Base-by-base conservation (phyloP, 2,888 invertebrate species). In the Adelphocoris suturalis region DNA sequence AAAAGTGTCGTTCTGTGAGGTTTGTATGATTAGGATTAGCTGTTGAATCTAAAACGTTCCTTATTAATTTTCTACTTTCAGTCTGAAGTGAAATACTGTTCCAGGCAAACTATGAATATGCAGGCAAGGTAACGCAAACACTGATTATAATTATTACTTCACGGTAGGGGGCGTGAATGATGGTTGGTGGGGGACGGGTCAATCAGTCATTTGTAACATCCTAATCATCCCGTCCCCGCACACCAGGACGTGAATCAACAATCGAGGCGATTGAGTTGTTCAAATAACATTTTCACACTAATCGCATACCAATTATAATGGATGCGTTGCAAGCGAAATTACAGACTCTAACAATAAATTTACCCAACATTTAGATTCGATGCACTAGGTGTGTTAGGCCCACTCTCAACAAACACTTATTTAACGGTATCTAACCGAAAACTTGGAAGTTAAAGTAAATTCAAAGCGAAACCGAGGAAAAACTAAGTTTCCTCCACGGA, bases 161-260 rank as follows among this genome's bases (percentile, higher is more conserved):
- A 28, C 11, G 47, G 46, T 16, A 3, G 37, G 78, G 78, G 37
- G 14, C 12, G 68, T 68, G 68, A 80, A 80, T 80, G 78, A 47
- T 46, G 78, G 27, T 37, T 19, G 75, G 19, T 9, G 2, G n/a
- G 78, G 28, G 46, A 28, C 7, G 13, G 78, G 46, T 14, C 78
- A 80, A 80, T 80, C 78, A 80, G 78, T 80, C 78, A 80, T 47
- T 80, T 19, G 78, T 80, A 80, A 68, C 78, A 37, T n/a, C 78
- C 37, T 28, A 80, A 47, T 80, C 47, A 80, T 46, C 78, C 37
- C 78, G 78, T 4, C 78, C 16, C n/a, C 76, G 11, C 78, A 47
- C 13, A 46, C 78, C 13, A 47, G 47, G 19, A 47, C 78, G 16
- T 47, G 19, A 80, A 80, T 80, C 78, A 80, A 80, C 47, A 80